Conservation (phyloP, 2,888 invertebrate species). For the Eupithecia tripunctaria region DNA sequence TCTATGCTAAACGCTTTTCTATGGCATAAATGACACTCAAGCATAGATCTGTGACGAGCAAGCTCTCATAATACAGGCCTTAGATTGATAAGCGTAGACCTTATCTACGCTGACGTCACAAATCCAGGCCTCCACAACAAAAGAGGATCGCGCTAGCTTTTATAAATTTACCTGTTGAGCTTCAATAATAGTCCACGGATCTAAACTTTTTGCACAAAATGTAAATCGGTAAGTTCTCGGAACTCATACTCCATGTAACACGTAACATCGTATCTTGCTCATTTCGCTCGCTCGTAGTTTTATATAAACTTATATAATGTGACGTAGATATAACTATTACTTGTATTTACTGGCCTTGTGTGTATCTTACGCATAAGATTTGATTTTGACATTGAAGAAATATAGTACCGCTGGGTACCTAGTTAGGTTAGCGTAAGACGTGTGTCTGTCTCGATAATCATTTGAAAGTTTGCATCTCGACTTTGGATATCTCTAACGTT, state of each 20-base stretch:
- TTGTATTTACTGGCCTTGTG: slow-evolving; percentile 78
- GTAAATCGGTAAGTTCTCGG: slow-evolving; percentile 53
- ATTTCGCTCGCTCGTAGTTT: slow-evolving; percentile 74
- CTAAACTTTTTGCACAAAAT: slow-evolving; percentile 49
- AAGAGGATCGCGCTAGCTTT: too few relatives aligned
- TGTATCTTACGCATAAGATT: slow-evolving; percentile 61
- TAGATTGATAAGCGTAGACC: too few relatives aligned
- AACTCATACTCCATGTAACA: slow-evolving; percentile 47
- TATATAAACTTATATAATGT: slow-evolving; percentile 71
- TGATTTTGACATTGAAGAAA: slow-evolving; percentile 51
- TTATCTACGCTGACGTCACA: too few relatives aligned
- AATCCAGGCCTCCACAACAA: too few relatives aligned
- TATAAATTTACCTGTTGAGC: slow-evolving; percentile 48
- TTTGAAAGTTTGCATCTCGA: slow-evolving; percentile 58
- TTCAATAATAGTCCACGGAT: slow-evolving; percentile 60
- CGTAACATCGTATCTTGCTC: slow-evolving; percentile 71
- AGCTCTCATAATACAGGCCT: too few relatives aligned
- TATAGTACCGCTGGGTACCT: slow-evolving; percentile 71
- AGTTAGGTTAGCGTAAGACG: slow-evolving; percentile 73
- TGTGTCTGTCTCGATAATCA: slow-evolving; percentile 73
- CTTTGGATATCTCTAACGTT: slow-evolving; percentile 57
- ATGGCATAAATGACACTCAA: too few relatives aligned
- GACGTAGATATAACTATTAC: slow-evolving; percentile 77
- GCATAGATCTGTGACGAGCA: too few relatives aligned
- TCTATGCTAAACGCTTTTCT: too few relatives aligned